Base-by-base conservation (phyloP, 1,140 invertebrate genomes). In the Drosophila pseudoananassae region DNA sequence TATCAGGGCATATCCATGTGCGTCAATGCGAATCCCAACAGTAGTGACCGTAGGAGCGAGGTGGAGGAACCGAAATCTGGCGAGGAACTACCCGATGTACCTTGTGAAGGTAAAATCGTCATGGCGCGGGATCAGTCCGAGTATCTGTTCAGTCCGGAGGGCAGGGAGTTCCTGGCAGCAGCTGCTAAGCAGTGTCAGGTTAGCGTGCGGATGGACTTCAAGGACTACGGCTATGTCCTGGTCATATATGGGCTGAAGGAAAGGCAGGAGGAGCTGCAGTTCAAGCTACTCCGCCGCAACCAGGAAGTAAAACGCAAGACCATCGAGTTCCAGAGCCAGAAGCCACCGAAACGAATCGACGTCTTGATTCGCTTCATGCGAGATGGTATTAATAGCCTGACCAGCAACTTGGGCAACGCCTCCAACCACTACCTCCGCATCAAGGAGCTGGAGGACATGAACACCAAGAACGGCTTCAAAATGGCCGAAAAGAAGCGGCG, bases 261-360 rank as follows among this genome's bases (percentile, higher is more conserved):
- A 6, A 82, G 93, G 66, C 93, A 93, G 59, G 92, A 93, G 29
- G 88, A 92, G 56, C 92, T 94, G 53, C 93, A 93, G 43, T 27
- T 78, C 0, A 90, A 91, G 53, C 73, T 94, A 0, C 59, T 92
- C 40, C 89, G 51, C 25, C 84, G 84, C 15, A 63, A 76, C 31
- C 76, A 88, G 29, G 72, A 88, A 4, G 83, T 88, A 0, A 83
- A 79, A 36, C 78, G 78, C 31, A 83, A 73, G 15, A 64, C 8
- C 40, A 45, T 9, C 3, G 83, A 88, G n/a, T 76, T 89, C 12
- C 84, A 88, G 27, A 73, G 38, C 70, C 88, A 63, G 84, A 79
- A 78, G 70, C 88, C 76, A 17, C 74, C 63, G 20, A 92, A 71
- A 40, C 83, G 75, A 23, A 64, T 76, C 27, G 78, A 72, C 79